These are phyloP conservation scores for Mohoua ochrocephala DNA, from an alignment of 2,113 vertebrate species.

Conservation along the genomic window DNA sequence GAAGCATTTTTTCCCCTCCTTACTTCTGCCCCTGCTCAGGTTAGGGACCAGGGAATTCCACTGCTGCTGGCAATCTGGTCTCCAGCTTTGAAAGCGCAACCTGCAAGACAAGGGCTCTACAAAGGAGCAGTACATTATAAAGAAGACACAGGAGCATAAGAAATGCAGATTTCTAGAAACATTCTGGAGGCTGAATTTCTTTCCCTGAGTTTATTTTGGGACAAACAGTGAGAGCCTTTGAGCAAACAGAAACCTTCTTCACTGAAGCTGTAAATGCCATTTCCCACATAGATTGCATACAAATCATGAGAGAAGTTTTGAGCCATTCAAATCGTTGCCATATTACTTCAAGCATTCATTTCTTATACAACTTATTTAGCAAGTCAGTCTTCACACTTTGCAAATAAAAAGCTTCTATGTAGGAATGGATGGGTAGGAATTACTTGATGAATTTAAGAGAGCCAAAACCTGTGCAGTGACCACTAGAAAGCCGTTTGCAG, in stretches of 20 bases:
- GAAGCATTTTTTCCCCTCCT: background rate
- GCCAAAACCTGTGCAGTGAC: background rate
- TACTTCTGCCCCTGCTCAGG: background rate
- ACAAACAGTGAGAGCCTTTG: background rate
- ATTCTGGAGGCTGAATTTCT: background rate
- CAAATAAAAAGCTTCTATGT: background rate
- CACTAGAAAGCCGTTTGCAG: background rate
- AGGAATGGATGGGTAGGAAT: background rate
- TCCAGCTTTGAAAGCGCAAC: background rate
- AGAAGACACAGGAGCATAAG: background rate
- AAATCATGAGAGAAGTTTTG: background rate
- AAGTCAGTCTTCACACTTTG: background rate
- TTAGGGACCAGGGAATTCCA: background rate
- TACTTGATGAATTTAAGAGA: background rate
- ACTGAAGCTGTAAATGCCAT: background rate
- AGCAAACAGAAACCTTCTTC: background rate
- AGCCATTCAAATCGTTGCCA: background rate
- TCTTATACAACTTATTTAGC: background rate
- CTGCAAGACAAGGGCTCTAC: background rate
- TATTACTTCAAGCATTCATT: background rate
- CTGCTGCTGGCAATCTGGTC: background rate
- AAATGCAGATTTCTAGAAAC: background rate
- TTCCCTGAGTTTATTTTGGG: background rate
- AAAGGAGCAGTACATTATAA: background rate
- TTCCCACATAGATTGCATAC: background rate